Base-by-base conservation (phyloP, 2,113 vertebrate species). In the Megaceryle torquata region DNA sequence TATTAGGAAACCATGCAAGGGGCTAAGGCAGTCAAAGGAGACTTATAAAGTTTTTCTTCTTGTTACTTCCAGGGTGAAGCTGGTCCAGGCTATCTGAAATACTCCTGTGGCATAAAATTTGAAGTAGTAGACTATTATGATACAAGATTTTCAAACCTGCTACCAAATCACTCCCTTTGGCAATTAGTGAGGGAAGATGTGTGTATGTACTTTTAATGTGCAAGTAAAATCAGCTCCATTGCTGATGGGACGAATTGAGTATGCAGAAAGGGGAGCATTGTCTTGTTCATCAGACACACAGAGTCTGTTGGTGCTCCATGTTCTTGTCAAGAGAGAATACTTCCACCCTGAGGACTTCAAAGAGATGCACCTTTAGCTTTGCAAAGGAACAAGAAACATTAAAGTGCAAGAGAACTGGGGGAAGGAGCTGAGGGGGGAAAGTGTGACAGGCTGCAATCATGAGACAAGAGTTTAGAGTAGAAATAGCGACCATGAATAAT, bases 401-500 rank as follows among this genome's bases (percentile, higher is more conserved):
- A 78, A 96, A 81, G 64, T 44, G 11, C 12, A 50, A 63, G 51
- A 39, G 63, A 82, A 57, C 8, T 41, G 50, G 48, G 33, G 76
- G 59, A 70, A 59, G 65, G 25, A 79, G n/a, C 8, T 51, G 70
- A 72, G 44, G 74, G 65, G 65, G 12, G 48, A 26, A 67, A 86
- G 33, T 29, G 13, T 24, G 64, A 59, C 57, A 87, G 63, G 46
- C 70, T 93, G 72, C 76, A 75, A 93, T 80, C 60, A 54, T 8
- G 93, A 96, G 56, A 82, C 20, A 46, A 46, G 87, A 89, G 61
- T 91, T 75, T 91, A 72, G 59, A 15, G 26, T 74, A 76, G 87
- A 93, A 94, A 75, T 39, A 82, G 70, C 2, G 13, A 31, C 76
- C 44, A 91, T 95, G 88, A 96, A 95, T 96, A 93, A 97, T 93